Percentiles rank a stretch among this genome's conserved stretches.
Conservation (phyloP, 2,113 vertebrate genomes). For the Sarotherodon lohbergeri region DNA sequence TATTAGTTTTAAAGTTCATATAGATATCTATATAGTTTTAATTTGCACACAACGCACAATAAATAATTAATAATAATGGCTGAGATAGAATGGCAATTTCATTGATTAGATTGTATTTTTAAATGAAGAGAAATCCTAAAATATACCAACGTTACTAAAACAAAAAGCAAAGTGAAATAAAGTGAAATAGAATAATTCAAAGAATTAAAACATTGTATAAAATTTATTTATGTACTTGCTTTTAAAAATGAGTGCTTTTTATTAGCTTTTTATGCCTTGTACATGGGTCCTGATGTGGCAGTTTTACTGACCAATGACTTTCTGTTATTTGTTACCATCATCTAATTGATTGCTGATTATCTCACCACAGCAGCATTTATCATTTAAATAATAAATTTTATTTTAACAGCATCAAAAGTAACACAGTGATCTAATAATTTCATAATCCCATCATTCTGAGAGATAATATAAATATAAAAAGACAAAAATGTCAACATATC, state of each 20-base stretch:
- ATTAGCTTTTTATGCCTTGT: not conserved
- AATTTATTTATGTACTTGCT: not conserved
- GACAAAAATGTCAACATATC: not conserved
- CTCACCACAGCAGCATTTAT: not conserved
- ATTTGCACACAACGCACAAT: not conserved
- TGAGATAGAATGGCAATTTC: not conserved
- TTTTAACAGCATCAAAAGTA: not conserved
- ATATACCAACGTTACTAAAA: not conserved
- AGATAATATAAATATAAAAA: not conserved
- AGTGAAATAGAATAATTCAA: not conserved
- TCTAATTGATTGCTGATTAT: not conserved
- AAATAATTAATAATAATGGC: not conserved
- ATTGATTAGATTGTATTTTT: not conserved
- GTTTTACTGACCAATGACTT: not conserved
- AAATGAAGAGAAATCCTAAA: not conserved
- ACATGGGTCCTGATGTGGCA: not conserved
- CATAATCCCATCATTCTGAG: not conserved
- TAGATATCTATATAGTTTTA: not conserved
- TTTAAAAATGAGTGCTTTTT: not conserved
- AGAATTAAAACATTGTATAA: not conserved
- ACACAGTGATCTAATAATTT: not conserved
- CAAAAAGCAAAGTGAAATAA: not conserved
- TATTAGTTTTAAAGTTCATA: not conserved
- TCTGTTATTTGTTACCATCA: not conserved
- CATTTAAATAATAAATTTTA: not conserved